Evolutionary conservation across 92 coral and sea anemone genomes (phyloP).

Genomic region (Isaurus tuberculatus): DNA sequence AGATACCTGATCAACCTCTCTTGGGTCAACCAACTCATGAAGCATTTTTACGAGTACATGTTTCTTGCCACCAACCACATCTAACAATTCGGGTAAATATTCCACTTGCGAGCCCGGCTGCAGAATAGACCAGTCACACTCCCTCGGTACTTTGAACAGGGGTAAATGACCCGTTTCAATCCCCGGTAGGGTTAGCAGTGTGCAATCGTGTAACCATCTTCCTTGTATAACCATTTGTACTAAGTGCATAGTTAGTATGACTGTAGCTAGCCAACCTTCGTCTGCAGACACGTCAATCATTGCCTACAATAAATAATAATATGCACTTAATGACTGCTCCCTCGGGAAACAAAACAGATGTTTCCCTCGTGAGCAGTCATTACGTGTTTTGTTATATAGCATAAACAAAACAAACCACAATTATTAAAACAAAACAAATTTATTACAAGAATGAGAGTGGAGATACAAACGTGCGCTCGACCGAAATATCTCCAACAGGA

Average conservation of each 20-base stretch:
- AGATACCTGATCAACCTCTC: conserved; percentile 81
- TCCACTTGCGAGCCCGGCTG: conserved; percentile 65
- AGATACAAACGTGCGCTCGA: no score
- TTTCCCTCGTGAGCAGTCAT: no score
- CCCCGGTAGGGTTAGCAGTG: conserved; percentile 86
- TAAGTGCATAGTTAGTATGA: conserved; percentile 86
- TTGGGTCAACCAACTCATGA: conserved; percentile 63
- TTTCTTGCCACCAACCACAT: conserved; percentile 70
- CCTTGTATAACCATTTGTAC: conserved; percentile 98
- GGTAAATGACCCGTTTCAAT: conserved; percentile 73
- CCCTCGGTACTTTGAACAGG: conserved; percentile 67
- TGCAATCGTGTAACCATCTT: conserved; percentile 96
- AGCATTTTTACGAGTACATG: conserved; percentile 71
- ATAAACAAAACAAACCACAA: no score
- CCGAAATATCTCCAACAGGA: no score
- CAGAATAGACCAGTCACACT: conserved; percentile 14
- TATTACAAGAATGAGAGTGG: no score
- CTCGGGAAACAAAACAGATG: neutral
- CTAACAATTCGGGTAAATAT: conserved; percentile 86
- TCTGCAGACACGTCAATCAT: conserved; percentile 98
- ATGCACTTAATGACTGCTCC: neutral
- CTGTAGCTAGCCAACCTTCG: conserved; percentile 95
- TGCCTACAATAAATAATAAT: conserved; percentile 63
- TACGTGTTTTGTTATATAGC: no score
- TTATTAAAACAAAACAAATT: no score